Evolutionary conservation across 1,140 invertebrate genomes (phyloP), one percentile per base, ranked within the genome.

Genomic region (Aporrectodea caliginosa): DNA sequence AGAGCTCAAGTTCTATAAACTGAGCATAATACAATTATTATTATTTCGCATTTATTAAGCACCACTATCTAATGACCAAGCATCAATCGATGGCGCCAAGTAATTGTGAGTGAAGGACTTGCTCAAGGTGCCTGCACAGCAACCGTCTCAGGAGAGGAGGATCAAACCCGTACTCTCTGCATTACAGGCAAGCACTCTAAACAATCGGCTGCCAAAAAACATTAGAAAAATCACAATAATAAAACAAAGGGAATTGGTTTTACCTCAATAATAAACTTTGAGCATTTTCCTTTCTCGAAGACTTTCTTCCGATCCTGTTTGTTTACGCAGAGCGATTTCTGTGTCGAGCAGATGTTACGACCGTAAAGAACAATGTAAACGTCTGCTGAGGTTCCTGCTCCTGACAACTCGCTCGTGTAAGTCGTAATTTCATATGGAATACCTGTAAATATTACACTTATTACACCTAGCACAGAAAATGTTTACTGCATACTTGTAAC

Each of bases 351-450:
- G 85, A 68, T 87, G 87, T 84, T 85, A 31, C 85, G 85, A n/a
- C 88, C 88, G 79, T 84, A 88, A 31, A 89, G 85, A 75, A 86
- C 84, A 1, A 88, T 73, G 78, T 81, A 82, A 2, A 88, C 86
- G 76, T 88, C 86, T 16, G 88, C 86, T 77, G 88, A 86, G 16
- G 88, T 89, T 27, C 87, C 87, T 0, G 87, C 88, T 33, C 82
- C 78, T n/a, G 80, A 75, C 1, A 85, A 83, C 80, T 89, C 84
- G 1, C 88, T 88, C 0, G 88, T 89, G 83, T 88, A 88, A 14
- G 86, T 87, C 27, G 84, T 86, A 85, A 79, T 85, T 81, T 89
- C 87, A 80, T 88, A 88, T 1, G 87, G 86, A 73, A 87, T 84
- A 83, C 84, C 87, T 88, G 80, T 12, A 82, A 81, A 29, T 31